These are phyloP conservation scores for Drosophila kohkoa DNA, from an alignment of 1,140 invertebrate species.

Conservation along the genomic window DNA sequence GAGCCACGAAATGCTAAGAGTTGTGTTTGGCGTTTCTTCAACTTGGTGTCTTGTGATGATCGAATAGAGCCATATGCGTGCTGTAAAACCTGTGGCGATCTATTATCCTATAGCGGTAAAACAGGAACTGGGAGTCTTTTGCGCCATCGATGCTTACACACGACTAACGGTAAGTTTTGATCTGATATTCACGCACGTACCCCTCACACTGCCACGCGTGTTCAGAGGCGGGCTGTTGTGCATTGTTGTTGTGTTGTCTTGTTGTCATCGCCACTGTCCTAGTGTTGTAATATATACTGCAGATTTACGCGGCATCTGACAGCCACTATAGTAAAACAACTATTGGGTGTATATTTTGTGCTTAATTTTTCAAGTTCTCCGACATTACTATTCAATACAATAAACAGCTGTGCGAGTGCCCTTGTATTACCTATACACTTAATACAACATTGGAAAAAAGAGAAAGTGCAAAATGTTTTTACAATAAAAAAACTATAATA, in stretches of 20 bases:
- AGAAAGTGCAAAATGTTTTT: not conserved
- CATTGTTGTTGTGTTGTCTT: constrained; percentile 47
- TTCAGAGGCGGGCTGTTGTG: constrained; percentile 31
- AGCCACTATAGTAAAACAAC: not conserved
- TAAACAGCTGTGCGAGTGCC: constrained; percentile 2
- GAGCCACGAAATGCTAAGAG: constrained; percentile 72
- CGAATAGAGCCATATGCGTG: constrained; percentile 71
- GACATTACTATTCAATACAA: not conserved
- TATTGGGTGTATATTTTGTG: not conserved
- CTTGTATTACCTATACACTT: too few relatives aligned
- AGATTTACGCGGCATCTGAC: not conserved
- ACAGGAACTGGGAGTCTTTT: constrained; percentile 72
- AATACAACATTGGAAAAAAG: not conserved
- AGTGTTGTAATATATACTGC: constrained; percentile 45
- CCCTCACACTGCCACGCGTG: constrained; percentile 74
- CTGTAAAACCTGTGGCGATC: constrained; percentile 72
- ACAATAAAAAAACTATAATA: not conserved
- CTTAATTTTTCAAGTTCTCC: not conserved
- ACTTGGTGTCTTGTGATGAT: constrained; percentile 69
- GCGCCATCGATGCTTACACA: constrained; percentile 69
- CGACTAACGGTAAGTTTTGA: constrained; percentile 75
- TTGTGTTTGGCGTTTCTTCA: constrained; percentile 74
- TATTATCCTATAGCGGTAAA: constrained; percentile 69
- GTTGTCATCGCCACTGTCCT: constrained; percentile 46
- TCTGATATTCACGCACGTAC: constrained; percentile 57